Conservation (phyloP, 2,888 invertebrate species). For the Nysson spinosus region DNA sequence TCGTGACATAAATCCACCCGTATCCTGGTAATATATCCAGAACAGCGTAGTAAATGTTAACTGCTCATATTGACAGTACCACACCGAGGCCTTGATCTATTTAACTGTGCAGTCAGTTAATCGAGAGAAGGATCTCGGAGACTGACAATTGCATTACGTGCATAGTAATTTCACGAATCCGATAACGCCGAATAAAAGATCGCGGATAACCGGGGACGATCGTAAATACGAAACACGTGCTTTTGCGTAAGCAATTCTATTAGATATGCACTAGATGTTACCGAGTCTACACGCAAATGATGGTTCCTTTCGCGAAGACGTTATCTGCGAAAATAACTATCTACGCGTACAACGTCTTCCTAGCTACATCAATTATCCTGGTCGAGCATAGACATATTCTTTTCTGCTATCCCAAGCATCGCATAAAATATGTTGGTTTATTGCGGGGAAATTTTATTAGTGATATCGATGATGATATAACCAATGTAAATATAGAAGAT, state of each 20-base stretch:
- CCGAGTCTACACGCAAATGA: background rate
- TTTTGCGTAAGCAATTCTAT: slow-evolving; percentile 3
- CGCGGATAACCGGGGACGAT: slow-evolving; percentile 2
- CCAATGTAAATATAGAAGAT: too few species aligned
- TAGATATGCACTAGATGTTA: slow-evolving; percentile 16
- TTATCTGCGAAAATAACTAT: slow-evolving; percentile 6
- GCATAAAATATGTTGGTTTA: slow-evolving; percentile 17
- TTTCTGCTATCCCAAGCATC: slow-evolving; percentile 13
- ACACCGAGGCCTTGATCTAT: slow-evolving; percentile 18
- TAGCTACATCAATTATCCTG: slow-evolving; percentile 14
- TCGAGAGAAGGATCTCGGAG: slow-evolving; percentile 6
- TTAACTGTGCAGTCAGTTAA: slow-evolving; percentile 7
- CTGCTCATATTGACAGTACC: slow-evolving; percentile 15
- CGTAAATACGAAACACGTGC: slow-evolving; percentile 9
- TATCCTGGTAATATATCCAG: slow-evolving; percentile 46
- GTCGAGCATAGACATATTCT: slow-evolving; percentile 3
- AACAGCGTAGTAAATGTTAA: slow-evolving; percentile 23
- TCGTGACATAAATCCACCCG: background rate
- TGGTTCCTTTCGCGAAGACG: slow-evolving; percentile 9
- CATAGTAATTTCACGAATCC: background rate
- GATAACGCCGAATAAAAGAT: slow-evolving; percentile 1
- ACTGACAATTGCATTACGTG: slow-evolving; percentile 18
- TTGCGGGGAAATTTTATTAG: too few species aligned
- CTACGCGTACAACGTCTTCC: slow-evolving; percentile 1
- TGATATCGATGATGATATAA: too few species aligned